These are phyloP conservation scores for Sphaeramia orbicularis DNA, from an alignment of 2,797 vertebrate species.

Conservation along the genomic window DNA sequence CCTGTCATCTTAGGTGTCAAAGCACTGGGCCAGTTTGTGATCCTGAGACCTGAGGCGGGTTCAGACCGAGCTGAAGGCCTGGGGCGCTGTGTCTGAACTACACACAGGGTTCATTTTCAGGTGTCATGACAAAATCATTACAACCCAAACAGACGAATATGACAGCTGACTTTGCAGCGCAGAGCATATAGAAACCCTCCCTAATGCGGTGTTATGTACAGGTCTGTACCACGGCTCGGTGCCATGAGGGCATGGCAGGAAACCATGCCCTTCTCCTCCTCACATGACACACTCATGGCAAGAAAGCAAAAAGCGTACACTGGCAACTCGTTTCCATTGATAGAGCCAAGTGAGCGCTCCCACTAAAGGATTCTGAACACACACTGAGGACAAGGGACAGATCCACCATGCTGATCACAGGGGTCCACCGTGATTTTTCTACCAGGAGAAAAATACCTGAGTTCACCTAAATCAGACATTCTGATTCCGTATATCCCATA, in stretches of 20 bases:
- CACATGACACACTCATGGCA: slow-evolving; percentile 26
- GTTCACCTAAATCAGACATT: too few relatives aligned
- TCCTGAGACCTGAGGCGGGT: slow-evolving; percentile 28
- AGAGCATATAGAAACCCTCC: slow-evolving; percentile 37
- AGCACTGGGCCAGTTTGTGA: slow-evolving; percentile 15
- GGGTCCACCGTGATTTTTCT: too few relatives aligned
- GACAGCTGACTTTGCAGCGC: slow-evolving; percentile 29
- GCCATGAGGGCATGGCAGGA: slow-evolving; percentile 32
- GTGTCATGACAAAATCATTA: slow-evolving; percentile 29
- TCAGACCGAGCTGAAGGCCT: slow-evolving; percentile 2
- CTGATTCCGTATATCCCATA: too few relatives aligned
- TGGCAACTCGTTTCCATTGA: slow-evolving; percentile 17
- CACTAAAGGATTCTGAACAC: not conserved
- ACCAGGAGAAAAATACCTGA: too few relatives aligned
- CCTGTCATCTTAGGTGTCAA: slow-evolving; percentile 39
- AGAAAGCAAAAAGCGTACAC: slow-evolving; percentile 20
- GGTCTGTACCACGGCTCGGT: slow-evolving; percentile 14
- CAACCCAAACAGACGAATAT: slow-evolving; percentile 7
- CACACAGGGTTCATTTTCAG: slow-evolving; percentile 7
- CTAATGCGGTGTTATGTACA: slow-evolving; percentile 24
- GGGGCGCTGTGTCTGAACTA: slow-evolving; percentile 5
- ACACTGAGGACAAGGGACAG: not conserved
- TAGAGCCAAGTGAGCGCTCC: slow-evolving; percentile 13
- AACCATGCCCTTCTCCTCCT: slow-evolving; percentile 36
- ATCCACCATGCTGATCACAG: too few relatives aligned